A percentile compares a stretch with the other conserved stretches of the same genome.
These are phyloP conservation scores for Celastrina argiolus DNA, from an alignment of 2,888 invertebrate species.

Conservation along the genomic window DNA sequence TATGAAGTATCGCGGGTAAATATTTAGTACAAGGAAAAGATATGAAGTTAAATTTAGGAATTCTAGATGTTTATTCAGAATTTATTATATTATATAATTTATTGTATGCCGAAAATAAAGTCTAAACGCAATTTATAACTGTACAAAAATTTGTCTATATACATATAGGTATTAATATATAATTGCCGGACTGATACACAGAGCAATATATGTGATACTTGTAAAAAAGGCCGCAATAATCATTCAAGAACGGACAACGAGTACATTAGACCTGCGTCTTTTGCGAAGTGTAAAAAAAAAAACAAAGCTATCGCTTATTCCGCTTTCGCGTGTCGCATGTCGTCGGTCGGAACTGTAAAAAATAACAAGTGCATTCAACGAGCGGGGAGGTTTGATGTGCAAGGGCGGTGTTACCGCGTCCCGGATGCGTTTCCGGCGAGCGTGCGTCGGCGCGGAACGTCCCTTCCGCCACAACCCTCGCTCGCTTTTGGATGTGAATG, in stretches of 20 bases:
- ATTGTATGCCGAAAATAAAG: too few species aligned
- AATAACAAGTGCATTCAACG: constrained; percentile 27
- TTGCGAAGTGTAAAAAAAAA: not conserved
- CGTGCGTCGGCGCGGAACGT: constrained; percentile 68
- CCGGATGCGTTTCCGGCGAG: constrained; percentile 72
- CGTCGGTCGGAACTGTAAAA: constrained; percentile 15
- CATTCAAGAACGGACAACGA: too few species aligned
- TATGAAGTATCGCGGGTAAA: too few species aligned
- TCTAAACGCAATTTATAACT: too few species aligned
- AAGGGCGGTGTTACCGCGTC: constrained; percentile 62
- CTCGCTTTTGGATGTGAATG: constrained; percentile 55
- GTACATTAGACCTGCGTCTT: not conserved
- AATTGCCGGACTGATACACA: too few species aligned
- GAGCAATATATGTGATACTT: too few species aligned
- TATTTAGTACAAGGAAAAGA: too few species aligned
- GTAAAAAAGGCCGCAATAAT: too few species aligned
- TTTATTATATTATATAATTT: too few species aligned
- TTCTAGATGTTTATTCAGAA: not conserved
- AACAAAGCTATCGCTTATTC: not conserved
- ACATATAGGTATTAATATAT: too few species aligned
- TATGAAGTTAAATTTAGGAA: too few species aligned
- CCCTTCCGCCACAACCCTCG: constrained; percentile 69
- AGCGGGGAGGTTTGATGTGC: constrained; percentile 47
- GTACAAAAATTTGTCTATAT: too few species aligned
- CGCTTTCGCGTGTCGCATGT: constrained; percentile 24